Percentiles rank a stretch among this genome's conserved stretches.
Conservation (phyloP, 2,113 vertebrate genomes). For the Aleadryas rufinucha region DNA sequence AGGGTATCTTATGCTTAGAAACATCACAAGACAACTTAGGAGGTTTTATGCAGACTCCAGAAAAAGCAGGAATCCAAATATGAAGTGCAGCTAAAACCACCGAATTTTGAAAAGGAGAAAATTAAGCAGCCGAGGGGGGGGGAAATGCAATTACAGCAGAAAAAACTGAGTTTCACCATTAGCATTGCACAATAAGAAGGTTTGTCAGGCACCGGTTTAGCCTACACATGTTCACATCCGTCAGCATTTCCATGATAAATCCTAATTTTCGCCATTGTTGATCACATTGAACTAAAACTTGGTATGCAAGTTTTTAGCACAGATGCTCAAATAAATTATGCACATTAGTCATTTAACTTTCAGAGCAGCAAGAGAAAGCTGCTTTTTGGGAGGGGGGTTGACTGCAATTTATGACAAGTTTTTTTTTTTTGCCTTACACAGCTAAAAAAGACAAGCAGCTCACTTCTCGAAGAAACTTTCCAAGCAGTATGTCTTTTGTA, state of each 20-base stretch:
- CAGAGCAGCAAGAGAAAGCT: slow-evolving; percentile 54
- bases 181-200: slow-evolving; percentile 69
- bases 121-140: slow-evolving; percentile 12
- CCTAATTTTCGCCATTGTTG: slow-evolving; percentile 73
- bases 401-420: slow-evolving; percentile 33
- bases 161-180: slow-evolving; percentile 49
- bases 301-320: slow-evolving; percentile 71
- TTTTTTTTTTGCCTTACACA: slow-evolving; percentile 31
- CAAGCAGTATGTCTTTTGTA: neutral
- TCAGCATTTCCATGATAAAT: slow-evolving; percentile 73
- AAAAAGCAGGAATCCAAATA: slow-evolving; percentile 36
- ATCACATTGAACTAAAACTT: slow-evolving; percentile 70
- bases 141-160: slow-evolving; percentile 47
- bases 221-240: slow-evolving; percentile 66
- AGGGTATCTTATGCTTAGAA: neutral
- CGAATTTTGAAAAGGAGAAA: slow-evolving; percentile 58
- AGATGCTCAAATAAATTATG: slow-evolving; percentile 75
- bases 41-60: slow-evolving; percentile 45
- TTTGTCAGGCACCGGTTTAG: slow-evolving; percentile 68
- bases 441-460: slow-evolving; percentile 60
- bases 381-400: neutral
- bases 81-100: slow-evolving; percentile 31
- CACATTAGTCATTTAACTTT: slow-evolving; percentile 71
- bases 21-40: neutral
- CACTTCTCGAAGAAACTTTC: slow-evolving; percentile 35